Percentiles rank a stretch among this genome's conserved stretches.
phyloP scores from a whole-genome alignment of 2,113 vertebrate genomes.

The Catharus fuscescens region DNA sequence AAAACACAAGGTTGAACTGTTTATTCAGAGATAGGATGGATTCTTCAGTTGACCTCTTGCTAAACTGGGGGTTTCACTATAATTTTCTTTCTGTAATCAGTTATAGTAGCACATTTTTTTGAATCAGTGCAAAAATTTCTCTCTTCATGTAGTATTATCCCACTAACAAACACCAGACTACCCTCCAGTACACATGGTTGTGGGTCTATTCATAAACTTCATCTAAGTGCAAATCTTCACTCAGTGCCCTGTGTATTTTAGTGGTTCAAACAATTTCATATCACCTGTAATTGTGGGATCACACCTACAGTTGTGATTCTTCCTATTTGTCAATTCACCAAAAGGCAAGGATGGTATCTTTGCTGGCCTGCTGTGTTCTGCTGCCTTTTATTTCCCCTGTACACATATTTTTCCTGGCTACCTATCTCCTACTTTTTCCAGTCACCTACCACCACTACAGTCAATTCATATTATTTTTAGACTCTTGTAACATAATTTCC shows the following conservation, averaged over 20 bases:
- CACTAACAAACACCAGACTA: not conserved
- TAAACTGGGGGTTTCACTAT: not conserved
- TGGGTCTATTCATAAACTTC: not conserved
- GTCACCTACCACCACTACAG: not conserved
- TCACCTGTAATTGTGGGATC: not conserved
- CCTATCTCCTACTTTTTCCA: not conserved
- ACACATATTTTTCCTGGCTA: not conserved
- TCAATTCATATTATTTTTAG: not conserved
- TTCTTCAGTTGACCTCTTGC: not conserved
- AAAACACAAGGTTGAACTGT: not conserved
- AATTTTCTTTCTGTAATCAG: not conserved
- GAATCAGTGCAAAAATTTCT: not conserved
- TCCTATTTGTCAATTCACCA: not conserved
- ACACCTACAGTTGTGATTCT: not conserved
- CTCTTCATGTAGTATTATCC: not conserved
- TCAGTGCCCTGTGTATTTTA: not conserved
- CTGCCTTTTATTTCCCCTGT: not conserved
- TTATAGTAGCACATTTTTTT: not conserved
- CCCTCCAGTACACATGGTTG: not conserved
- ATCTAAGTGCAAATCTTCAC: not conserved
- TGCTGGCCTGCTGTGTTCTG: not conserved
- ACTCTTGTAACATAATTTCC: not conserved
- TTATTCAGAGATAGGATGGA: not conserved
- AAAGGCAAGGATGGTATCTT: not conserved
- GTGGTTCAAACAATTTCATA: not conserved